Conservation (phyloP, 1,140 invertebrate genomes). For the Drosophila orena region DNA sequence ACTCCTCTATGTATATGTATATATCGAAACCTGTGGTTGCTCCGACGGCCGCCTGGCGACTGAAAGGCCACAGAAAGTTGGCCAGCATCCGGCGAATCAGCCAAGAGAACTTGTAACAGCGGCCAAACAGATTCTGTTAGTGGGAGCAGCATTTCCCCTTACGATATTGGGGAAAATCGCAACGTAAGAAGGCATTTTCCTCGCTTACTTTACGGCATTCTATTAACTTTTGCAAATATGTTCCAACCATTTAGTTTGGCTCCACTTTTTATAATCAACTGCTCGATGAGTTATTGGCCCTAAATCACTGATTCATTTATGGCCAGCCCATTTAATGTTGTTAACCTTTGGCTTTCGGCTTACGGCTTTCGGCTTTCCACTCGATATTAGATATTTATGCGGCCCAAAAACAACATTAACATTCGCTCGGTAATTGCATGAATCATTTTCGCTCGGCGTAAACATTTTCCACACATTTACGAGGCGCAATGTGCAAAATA, state of each 20-base stretch:
- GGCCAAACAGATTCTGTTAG: constrained; percentile 24
- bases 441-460: constrained; percentile 66
- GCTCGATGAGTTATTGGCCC: constrained; percentile 55
- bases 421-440: constrained; percentile 70
- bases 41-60: constrained; percentile 59
- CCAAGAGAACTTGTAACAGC: constrained; percentile 32
- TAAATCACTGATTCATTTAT: constrained; percentile 74
- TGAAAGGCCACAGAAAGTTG: constrained; percentile 26
- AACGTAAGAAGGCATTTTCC: constrained; percentile 20
- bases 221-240: constrained; percentile 22
- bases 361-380: constrained; percentile 32
- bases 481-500: constrained; percentile 75
- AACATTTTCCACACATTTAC: constrained; percentile 63
- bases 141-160: constrained; percentile 58
- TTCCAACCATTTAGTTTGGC: constrained; percentile 18
- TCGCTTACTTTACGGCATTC: constrained; percentile 1
- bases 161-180: constrained; percentile 58
- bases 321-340: constrained; percentile 52
- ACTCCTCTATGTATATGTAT: constrained; percentile 33
- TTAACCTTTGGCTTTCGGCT: constrained; percentile 55
- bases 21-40: constrained; percentile 35
- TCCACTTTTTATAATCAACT: constrained; percentile 48
- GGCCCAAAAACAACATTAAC: constrained; percentile 45
- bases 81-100: constrained; percentile 7
- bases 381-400: constrained; percentile 67